These are phyloP conservation scores for Oscarella lobularis DNA, from an alignment of 37 sponge, comb jelly and placozoan species.

Conservation along the genomic window DNA sequence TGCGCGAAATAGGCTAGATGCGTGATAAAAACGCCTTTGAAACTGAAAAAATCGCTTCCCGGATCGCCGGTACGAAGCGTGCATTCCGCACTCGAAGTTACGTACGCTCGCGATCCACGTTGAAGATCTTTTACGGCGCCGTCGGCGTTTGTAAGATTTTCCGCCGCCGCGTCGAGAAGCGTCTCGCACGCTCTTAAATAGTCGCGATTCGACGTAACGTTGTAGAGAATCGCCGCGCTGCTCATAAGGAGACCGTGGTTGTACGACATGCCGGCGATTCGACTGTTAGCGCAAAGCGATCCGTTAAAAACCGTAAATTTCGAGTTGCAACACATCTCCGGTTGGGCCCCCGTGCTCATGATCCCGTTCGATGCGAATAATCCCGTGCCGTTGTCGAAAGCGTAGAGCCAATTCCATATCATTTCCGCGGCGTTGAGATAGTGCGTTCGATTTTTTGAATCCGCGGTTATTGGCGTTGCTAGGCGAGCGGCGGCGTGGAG, in stretches of 20 bases:
- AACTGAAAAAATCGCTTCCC: slow-evolving; percentile 34
- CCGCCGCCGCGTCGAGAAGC: slow-evolving; percentile 19
- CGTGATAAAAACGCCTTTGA: slow-evolving; percentile 26
- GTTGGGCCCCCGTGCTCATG: slow-evolving; percentile 29
- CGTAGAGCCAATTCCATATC: slow-evolving; percentile 33
- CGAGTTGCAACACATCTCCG: slow-evolving; percentile 25
- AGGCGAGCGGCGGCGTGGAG: slow-evolving; percentile 22
- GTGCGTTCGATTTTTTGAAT: not conserved
- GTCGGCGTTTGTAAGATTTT: slow-evolving; percentile 22
- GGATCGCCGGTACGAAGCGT: no score
- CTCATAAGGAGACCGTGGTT: slow-evolving; percentile 39
- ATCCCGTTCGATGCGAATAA: slow-evolving; percentile 18
- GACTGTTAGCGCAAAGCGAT: not conserved
- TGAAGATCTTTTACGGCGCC: slow-evolving; percentile 23
- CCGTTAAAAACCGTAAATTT: not conserved
- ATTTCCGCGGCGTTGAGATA: slow-evolving; percentile 7
- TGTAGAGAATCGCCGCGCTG: slow-evolving; percentile 27
- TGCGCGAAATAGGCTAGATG: slow-evolving; percentile 25
- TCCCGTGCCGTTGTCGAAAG: slow-evolving; percentile 25
- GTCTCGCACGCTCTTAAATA: slow-evolving; percentile 14
- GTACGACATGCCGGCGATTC: slow-evolving; percentile 27
- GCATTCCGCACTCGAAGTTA: not conserved
- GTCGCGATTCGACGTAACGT: slow-evolving; percentile 15
- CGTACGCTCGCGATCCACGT: slow-evolving; percentile 12
- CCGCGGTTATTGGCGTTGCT: slow-evolving; percentile 11